These are phyloP conservation scores for Penaeus monodon DNA, from an alignment of 2,888 invertebrate species.

Conservation along the genomic window DNA sequence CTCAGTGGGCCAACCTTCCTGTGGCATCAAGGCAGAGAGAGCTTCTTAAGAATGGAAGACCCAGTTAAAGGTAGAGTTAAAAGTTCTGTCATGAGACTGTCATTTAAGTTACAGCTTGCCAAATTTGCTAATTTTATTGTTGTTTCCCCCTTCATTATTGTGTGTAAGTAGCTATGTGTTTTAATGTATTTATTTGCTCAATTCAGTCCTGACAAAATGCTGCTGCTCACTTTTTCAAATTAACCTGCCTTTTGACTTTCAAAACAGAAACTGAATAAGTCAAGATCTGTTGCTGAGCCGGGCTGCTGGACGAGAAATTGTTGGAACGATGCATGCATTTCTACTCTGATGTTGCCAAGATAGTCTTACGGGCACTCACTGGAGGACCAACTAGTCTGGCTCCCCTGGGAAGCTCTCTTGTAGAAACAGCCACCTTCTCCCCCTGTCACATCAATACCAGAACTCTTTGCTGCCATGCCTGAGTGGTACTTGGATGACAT, in stretches of 20 bases:
- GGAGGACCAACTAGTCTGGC: constrained; percentile 25
- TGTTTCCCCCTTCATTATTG: constrained; percentile 30
- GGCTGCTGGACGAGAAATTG: constrained; percentile 85
- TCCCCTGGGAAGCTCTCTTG: constrained; percentile 34
- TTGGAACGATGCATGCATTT: constrained; percentile 76
- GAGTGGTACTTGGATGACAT: constrained; percentile 99
- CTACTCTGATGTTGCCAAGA: constrained; percentile 61
- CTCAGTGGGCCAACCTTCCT: constrained; percentile 84
- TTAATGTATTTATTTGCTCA: too few species aligned
- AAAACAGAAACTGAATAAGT: constrained; percentile 75
- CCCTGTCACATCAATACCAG: constrained; percentile 76
- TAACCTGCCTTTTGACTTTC: too few species aligned
- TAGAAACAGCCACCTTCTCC: constrained; percentile 73
- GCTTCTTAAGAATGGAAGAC: constrained; percentile 87
- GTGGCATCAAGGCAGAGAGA: constrained; percentile 84
- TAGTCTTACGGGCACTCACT: constrained; percentile 57
- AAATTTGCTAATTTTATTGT: too few species aligned
- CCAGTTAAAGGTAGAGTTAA: constrained; percentile 77
- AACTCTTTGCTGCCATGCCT: constrained; percentile 89
- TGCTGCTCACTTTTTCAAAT: too few species aligned
- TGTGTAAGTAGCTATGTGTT: not conserved
- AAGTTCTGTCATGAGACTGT: too few species aligned
- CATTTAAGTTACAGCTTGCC: too few species aligned
- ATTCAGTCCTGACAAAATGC: too few species aligned
- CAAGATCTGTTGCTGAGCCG: constrained; percentile 93